A percentile compares a stretch with the other conserved stretches of the same genome.
phyloP scores from a whole-genome alignment of 2,113 vertebrate genomes.

The Bostrychus sinensis region DNA sequence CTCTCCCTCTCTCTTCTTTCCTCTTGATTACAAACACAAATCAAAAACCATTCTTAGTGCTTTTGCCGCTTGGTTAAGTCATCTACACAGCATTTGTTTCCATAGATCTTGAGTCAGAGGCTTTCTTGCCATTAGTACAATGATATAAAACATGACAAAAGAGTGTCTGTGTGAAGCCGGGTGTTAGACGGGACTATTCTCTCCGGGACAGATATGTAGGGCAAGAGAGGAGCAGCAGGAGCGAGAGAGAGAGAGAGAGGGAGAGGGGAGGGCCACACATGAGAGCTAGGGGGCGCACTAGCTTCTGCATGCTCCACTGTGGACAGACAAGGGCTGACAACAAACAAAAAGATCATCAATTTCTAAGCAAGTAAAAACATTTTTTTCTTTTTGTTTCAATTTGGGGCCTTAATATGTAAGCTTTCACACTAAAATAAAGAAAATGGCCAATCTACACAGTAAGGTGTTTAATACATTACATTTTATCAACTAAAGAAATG shows the following conservation, averaged over 20 bases:
- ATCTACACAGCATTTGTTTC: conserved; percentile 69
- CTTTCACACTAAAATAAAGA: too few species aligned
- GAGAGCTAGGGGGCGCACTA: conserved; percentile 77
- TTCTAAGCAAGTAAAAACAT: background rate
- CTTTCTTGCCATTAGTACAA: conserved; percentile 80
- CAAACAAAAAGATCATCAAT: conserved; percentile 2
- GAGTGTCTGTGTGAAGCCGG: conserved; percentile 77
- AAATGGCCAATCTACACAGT: too few species aligned
- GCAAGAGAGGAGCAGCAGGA: conserved; percentile 72
- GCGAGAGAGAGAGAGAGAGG: conserved; percentile 9
- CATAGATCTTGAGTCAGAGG: conserved; percentile 78
- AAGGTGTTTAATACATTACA: too few species aligned
- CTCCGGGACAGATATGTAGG: conserved; percentile 81
- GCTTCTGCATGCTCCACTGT: conserved; percentile 33
- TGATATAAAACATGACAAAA: conserved; percentile 85
- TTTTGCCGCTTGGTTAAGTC: conserved; percentile 59
- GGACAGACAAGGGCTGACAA: conserved; percentile 31
- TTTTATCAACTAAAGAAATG: too few species aligned
- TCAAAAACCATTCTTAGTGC: conserved; percentile 51
- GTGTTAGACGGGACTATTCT: conserved; percentile 80
- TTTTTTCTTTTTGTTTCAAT: background rate
- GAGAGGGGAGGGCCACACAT: conserved; percentile 3
- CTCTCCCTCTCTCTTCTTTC: conserved; percentile 36
- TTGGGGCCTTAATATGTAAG: too few species aligned
- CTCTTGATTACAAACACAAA: conserved; percentile 63